Percentiles rank a stretch among this genome's conserved stretches.
phyloP scores from a whole-genome alignment of 2,888 invertebrate genomes.

The Fragum sueziense region DNA sequence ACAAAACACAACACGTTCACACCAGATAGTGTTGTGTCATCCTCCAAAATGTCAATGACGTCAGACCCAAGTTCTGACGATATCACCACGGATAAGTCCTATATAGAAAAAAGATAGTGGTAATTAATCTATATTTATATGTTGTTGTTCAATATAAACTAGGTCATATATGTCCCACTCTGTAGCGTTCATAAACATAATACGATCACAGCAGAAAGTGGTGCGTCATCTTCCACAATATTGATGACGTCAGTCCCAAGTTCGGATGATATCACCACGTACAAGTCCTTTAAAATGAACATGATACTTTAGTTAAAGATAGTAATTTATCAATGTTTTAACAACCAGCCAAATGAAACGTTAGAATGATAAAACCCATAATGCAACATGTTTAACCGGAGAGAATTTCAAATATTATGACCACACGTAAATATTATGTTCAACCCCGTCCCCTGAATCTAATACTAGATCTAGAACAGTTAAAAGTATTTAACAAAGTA shows the following conservation, averaged over 20 bases:
- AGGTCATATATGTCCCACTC: slow-evolving; percentile 77
- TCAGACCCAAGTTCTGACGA: slow-evolving; percentile 74
- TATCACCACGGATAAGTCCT: slow-evolving; percentile 77
- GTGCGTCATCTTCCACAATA: slow-evolving; percentile 76
- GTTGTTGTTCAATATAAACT: slow-evolving; percentile 69
- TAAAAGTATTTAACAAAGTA: too few relatives aligned
- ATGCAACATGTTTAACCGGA: too few relatives aligned
- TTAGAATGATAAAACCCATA: too few relatives aligned
- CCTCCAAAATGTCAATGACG: slow-evolving; percentile 76
- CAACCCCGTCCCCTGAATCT: too few relatives aligned
- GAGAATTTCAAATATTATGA: too few relatives aligned
- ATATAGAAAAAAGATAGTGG: slow-evolving; percentile 1
- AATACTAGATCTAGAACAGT: too few relatives aligned
- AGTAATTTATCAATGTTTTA: too few relatives aligned
- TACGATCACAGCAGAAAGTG: slow-evolving; percentile 77
- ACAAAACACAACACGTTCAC: slow-evolving; percentile 78
- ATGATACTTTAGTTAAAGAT: too few relatives aligned
- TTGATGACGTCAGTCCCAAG: slow-evolving; percentile 73
- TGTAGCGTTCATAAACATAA: slow-evolving; percentile 78
- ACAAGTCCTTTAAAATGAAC: too few relatives aligned
- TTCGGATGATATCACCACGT: slow-evolving; percentile 77
- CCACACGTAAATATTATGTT: too few relatives aligned
- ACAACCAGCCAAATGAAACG: too few relatives aligned
- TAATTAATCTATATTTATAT: too few relatives aligned
- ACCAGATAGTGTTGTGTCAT: slow-evolving; percentile 75